These are phyloP conservation scores for Chaenogobius annularis DNA, from an alignment of 2,113 vertebrate genomes.

Conservation along the genomic window DNA sequence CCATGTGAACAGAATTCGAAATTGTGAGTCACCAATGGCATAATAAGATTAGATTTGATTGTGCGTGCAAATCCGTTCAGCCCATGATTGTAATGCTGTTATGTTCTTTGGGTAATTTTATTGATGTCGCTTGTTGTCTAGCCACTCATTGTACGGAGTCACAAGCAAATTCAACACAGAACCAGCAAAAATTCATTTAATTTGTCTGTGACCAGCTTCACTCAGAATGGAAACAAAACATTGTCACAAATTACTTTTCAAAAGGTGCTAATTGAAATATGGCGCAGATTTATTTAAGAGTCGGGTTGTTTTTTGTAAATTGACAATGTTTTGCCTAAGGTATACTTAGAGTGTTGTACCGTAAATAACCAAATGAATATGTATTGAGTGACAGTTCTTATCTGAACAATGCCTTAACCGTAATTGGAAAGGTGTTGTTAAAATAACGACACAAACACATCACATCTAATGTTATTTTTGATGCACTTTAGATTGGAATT, in stretches of 20 bases:
- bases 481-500: constrained; percentile 42
- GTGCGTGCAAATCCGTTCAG: background rate
- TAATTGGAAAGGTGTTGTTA: constrained; percentile 8
- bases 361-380: constrained; percentile 17
- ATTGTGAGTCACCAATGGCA: background rate
- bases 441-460: constrained; percentile 26
- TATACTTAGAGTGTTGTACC: constrained; percentile 17
- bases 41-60: constrained; percentile 7
- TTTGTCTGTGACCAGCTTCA: background rate
- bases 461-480: background rate
- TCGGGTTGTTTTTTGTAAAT: background rate
- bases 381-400: constrained; percentile 56
- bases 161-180: background rate
- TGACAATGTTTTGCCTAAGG: constrained; percentile 17
- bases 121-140: constrained; percentile 10
- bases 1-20: constrained; percentile 5
- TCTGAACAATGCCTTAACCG: constrained; percentile 19
- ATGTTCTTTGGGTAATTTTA: constrained; percentile 4
- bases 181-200: background rate
- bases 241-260: constrained; percentile 8
- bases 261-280: background rate
- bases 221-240: constrained; percentile 1
- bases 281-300: background rate
- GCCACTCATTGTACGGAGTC: background rate
- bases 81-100: constrained; percentile 5